Base-by-base conservation (phyloP, 92 coral and sea anemone species). In the Hydrozoanthus gracilis region DNA sequence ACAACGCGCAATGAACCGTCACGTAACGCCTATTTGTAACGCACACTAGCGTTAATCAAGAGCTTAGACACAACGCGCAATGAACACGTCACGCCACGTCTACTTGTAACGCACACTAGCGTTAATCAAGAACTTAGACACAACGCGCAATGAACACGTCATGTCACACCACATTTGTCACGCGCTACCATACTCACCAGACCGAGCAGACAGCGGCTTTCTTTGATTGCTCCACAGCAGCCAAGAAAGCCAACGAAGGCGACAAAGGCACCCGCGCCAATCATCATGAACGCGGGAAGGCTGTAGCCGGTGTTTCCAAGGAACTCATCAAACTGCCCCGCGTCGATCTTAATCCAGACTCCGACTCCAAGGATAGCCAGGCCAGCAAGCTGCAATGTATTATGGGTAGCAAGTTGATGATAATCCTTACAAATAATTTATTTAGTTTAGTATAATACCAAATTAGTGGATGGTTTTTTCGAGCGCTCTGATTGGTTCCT, bases 301-400 rank as follows among this genome's bases (percentile, higher is more conserved):
- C 92, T 77, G 84, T 94, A 96, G 8, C 98, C 98, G 50, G 82
- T 89, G 44, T 86, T 79, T 2, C 98, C 98, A 6, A 96, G 90
- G 83, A 96, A 96, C 52, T 96, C 82, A 60, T 96, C 93, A 54
- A 92, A 96, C 78, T 91, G 95, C 14, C 98, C 98, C 5, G 98
- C 96, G 86, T 94, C 95, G 45, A 92, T 87, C 92, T 94, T 93
- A 55, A 95, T 94, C 98, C 98, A 96, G 60, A 96, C 89, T 65
- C 98, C 98, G 17, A 96, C 91, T 3, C 95, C 98, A 11, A 96
- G 88, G 44, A 94, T 86, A 11, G 92, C 94, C 11, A 92, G 88
- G 3, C 98, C 98, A 13, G 98, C 92, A 14, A 92, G 89, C 98
- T 96, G 86, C 7, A 52, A 16, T n/a, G 48, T 1, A 35, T 4